Conservation (phyloP, 2,888 invertebrate species). For the Trypoxylon attenuatum region DNA sequence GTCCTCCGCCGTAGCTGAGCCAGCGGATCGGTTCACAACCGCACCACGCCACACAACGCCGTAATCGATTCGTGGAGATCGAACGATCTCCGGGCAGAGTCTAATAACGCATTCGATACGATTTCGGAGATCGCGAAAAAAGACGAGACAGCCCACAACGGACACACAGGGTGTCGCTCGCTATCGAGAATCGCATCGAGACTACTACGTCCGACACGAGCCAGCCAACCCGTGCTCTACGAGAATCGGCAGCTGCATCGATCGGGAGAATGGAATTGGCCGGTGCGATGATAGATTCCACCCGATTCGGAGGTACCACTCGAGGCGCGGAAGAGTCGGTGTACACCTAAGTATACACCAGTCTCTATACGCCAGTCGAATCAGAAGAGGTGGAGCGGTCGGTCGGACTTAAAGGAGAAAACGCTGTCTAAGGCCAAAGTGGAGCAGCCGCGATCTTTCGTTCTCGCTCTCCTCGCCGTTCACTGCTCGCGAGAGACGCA, state of each 20-base stretch:
- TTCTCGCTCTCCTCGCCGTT: conserved; percentile 16
- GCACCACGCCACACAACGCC: too few species aligned
- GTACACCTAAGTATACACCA: too few species aligned
- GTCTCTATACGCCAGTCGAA: too few species aligned
- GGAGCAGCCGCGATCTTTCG: conserved; percentile 26
- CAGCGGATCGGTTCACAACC: neutral
- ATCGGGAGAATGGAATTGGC: neutral
- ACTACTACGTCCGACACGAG: too few species aligned
- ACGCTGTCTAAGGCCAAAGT: conserved; percentile 9
- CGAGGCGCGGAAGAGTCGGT: too few species aligned
- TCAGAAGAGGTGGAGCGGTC: neutral
- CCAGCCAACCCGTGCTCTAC: too few species aligned
- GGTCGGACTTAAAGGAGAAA: neutral
- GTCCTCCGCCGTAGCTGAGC: neutral
- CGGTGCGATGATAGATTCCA: neutral
- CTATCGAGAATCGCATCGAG: too few species aligned
- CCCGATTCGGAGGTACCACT: neutral
- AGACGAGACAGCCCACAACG: neutral
- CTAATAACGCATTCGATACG: conserved; percentile 4
- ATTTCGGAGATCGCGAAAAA: conserved; percentile 2
- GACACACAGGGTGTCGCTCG: too few species aligned
- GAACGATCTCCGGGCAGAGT: too few species aligned
- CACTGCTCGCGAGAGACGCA: neutral
- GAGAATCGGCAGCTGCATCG: neutral
- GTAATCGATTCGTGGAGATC: conserved; percentile 19